Percentiles rank a stretch among this genome's conserved stretches.
Conservation (phyloP, 2,888 invertebrate species). For the Tipula helvola region DNA sequence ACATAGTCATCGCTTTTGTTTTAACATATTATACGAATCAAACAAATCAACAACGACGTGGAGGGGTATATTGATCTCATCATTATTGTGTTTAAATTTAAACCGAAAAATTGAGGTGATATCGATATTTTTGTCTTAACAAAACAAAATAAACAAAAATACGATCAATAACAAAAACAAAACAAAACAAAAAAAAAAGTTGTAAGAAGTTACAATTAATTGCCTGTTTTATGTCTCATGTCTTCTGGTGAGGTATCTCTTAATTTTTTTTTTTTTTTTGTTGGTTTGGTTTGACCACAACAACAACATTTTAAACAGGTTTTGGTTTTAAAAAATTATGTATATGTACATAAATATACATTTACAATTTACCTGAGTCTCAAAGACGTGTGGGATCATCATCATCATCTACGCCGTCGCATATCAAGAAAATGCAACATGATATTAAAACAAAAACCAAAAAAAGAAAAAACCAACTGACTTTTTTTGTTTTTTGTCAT, state of each 20-base stretch:
- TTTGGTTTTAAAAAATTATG: neutral
- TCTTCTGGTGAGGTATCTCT: constrained; percentile 4
- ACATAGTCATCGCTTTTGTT: neutral
- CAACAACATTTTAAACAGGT: neutral
- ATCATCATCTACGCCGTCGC: neutral
- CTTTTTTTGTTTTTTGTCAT: neutral
- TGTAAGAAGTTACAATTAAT: constrained; percentile 4
- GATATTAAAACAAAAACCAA: neutral
- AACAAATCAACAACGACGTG: neutral
- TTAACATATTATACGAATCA: neutral
- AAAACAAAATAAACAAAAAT: neutral
- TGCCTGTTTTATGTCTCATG: neutral
- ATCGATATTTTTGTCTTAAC: neutral
- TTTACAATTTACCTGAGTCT: neutral
- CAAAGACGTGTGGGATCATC: neutral
- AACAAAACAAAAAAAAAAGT: neutral
- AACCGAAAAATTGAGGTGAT: neutral
- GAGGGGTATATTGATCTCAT: neutral
- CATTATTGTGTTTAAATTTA: neutral
- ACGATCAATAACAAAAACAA: neutral
- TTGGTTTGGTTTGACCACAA: neutral
- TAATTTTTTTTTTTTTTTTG: neutral
- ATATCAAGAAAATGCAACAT: neutral
- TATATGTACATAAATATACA: neutral
- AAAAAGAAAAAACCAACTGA: no score